phyloP scores from a whole-genome alignment of 2,113 vertebrate genomes.

The Polypterus senegalus region DNA sequence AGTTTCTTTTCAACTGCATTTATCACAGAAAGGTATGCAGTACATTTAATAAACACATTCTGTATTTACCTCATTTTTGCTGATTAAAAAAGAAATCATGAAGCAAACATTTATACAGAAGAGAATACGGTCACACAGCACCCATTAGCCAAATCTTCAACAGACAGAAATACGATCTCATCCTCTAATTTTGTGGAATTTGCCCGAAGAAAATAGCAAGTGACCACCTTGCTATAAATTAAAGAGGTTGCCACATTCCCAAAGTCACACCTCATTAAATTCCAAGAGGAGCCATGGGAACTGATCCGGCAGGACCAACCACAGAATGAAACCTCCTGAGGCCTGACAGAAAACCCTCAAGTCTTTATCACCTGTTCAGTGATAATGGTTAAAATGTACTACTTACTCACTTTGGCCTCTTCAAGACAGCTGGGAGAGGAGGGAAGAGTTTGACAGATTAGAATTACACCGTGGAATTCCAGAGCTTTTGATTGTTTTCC shows the following conservation, averaged over 20 bases:
- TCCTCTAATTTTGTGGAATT: constrained; percentile 31
- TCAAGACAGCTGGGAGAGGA: not conserved
- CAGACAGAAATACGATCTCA: not conserved
- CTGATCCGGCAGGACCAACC: constrained; percentile 30
- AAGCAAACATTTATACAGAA: not conserved
- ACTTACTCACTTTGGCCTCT: not conserved
- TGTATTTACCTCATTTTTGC: too few relatives aligned
- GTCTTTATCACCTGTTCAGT: constrained; percentile 13
- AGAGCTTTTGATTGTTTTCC: too few relatives aligned
- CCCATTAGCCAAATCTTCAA: not conserved
- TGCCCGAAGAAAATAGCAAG: constrained; percentile 30
- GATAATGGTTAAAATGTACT: constrained; percentile 6
- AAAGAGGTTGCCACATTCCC: constrained; percentile 39
- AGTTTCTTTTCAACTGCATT: too few relatives aligned
- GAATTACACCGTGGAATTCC: too few relatives aligned
- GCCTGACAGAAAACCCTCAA: constrained; percentile 1
- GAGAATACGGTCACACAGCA: not conserved
- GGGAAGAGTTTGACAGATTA: not conserved
- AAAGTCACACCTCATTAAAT: constrained; percentile 34
- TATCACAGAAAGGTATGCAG: too few relatives aligned
- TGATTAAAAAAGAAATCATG: too few relatives aligned
- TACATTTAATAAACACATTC: too few relatives aligned
- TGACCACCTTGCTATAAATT: constrained; percentile 34
- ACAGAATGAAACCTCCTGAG: constrained; percentile 14
- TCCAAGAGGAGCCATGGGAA: constrained; percentile 33